Evolutionary conservation across 2,888 invertebrate genomes (phyloP).

Genomic region (Pollenia griseotomentosa): DNA sequence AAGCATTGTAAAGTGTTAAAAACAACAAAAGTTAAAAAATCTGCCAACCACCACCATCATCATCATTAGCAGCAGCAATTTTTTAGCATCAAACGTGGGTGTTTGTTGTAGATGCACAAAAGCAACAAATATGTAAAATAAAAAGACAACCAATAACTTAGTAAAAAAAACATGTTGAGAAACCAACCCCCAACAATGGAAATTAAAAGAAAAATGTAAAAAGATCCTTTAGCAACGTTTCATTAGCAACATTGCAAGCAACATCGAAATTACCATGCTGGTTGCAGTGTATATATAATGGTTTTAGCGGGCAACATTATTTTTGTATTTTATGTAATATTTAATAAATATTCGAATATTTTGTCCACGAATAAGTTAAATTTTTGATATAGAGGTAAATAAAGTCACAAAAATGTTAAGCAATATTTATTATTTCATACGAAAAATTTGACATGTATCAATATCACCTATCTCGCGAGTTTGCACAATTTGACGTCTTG

Average conservation of each 20-base stretch:
- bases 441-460: no score
- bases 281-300: not conserved
- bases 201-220: constrained; percentile 53
- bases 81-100: constrained; percentile 64
- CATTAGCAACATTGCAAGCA: constrained; percentile 71
- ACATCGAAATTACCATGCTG: constrained; percentile 13
- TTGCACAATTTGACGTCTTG: no score
- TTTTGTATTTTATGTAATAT: not conserved
- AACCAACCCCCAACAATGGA: constrained; percentile 69
- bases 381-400: no score
- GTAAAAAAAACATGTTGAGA: constrained; percentile 59
- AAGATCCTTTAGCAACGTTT: constrained; percentile 60
- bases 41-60: constrained; percentile 65
- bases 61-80: constrained; percentile 36
- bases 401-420: no score
- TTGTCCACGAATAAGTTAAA: no score
- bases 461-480: no score
- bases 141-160: constrained; percentile 61
- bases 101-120: constrained; percentile 67
- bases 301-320: constrained; percentile 68
- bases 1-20: constrained; percentile 75
- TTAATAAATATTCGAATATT: constrained; percentile 17
- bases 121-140: constrained; percentile 65
- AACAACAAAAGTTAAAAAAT: constrained; percentile 74
- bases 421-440: no score